Conservation (phyloP, 1,140 invertebrate species). For the Leptopilina clavipes region DNA sequence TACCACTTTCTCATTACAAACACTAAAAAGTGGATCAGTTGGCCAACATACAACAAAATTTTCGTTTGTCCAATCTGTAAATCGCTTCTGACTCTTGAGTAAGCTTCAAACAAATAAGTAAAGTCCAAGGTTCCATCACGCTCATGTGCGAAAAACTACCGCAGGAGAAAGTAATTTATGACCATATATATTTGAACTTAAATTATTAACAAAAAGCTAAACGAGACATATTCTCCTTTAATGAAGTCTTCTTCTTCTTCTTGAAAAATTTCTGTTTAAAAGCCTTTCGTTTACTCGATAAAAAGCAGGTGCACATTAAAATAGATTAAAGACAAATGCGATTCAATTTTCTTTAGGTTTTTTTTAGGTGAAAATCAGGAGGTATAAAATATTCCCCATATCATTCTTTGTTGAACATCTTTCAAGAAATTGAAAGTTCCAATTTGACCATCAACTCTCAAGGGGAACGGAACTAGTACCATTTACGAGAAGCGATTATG, state of each 20-base stretch:
- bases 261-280: no score
- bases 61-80: constrained; percentile 31
- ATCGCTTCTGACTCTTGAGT: constrained; percentile 17
- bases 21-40: constrained; percentile 31
- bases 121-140: constrained; percentile 6
- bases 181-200: constrained; percentile 16
- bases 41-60: constrained; percentile 29
- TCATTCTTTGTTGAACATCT: background rate
- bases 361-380: background rate
- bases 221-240: background rate
- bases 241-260: background rate
- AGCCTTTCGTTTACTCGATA: background rate
- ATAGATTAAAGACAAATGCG: no score
- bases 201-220: constrained; percentile 18
- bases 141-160: constrained; percentile 18
- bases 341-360: no score
- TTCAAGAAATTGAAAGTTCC: constrained; percentile 33
- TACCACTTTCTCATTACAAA: constrained; percentile 20
- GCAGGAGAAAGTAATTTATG: constrained; percentile 28
- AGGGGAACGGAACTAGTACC: background rate
- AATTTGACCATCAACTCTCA: background rate
- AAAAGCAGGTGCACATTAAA: background rate
- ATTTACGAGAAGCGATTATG: constrained; percentile 28
- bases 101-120: constrained; percentile 27
- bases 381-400: background rate